phyloP scores from a whole-genome alignment of 2,888 invertebrate species.

The Lydus trimaculatus region DNA sequence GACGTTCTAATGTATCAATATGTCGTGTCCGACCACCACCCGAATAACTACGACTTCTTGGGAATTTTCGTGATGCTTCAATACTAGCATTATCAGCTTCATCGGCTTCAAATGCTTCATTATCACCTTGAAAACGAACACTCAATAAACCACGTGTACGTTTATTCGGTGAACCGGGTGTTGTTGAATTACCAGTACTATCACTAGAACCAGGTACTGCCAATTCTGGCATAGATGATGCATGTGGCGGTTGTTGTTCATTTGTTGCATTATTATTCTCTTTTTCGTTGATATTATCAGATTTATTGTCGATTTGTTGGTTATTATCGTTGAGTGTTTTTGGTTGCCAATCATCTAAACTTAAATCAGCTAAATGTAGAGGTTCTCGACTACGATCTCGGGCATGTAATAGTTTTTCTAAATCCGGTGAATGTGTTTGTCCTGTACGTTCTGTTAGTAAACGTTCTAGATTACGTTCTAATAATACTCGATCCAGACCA shows the following conservation, averaged over 20 bases:
- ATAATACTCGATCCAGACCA: conserved; percentile 72
- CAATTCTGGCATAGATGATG: conserved; percentile 71
- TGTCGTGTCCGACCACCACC: conserved; percentile 62
- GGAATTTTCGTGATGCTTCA: conserved; percentile 56
- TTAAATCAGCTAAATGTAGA: conserved; percentile 67
- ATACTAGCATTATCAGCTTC: conserved; percentile 55
- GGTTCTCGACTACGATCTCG: conserved; percentile 68
- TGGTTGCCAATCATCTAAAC: conserved; percentile 65
- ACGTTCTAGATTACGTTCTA: conserved; percentile 73
- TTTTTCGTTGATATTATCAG: conserved; percentile 44
- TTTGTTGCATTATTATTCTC: conserved; percentile 44
- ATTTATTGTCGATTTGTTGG: conserved; percentile 48
- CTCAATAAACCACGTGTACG: conserved; percentile 58
- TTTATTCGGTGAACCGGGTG: conserved; percentile 58
- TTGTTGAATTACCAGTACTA: conserved; percentile 45
- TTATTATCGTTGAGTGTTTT: conserved; percentile 48
- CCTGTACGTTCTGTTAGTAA: conserved; percentile 63
- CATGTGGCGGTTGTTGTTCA: conserved; percentile 59
- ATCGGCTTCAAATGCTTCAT: conserved; percentile 60
- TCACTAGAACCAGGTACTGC: conserved; percentile 55
- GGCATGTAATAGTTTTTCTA: conserved; percentile 64
- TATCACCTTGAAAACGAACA: conserved; percentile 65
- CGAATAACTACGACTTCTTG: conserved; percentile 65
- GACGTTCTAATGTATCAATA: conserved; percentile 52
- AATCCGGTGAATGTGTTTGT: conserved; percentile 54